Evolutionary conservation across 2,888 invertebrate genomes (phyloP).

Genomic region (Palloptera scutellata): DNA sequence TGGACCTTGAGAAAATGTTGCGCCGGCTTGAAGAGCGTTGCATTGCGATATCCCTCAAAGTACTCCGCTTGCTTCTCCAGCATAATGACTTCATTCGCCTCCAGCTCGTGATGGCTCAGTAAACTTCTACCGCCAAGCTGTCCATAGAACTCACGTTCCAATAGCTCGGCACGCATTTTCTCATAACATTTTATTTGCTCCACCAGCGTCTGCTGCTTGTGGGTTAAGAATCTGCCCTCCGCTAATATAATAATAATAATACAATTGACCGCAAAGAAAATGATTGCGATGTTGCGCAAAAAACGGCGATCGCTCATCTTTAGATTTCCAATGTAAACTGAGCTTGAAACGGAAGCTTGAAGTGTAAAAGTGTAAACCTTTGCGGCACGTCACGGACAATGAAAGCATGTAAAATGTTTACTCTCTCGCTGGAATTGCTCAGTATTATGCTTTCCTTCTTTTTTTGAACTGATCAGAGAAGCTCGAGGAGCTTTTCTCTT

Average conservation of each 20-base stretch:
- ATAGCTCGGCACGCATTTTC: conserved; percentile 14
- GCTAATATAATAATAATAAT: conserved; percentile 7
- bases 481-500: no score
- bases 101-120: conserved; percentile 66
- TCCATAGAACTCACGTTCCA: conserved; percentile 9
- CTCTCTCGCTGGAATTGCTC: no score
- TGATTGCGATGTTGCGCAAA: conserved; percentile 4
- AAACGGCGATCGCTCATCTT: conserved; percentile 10
- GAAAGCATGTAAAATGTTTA: no score
- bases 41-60: conserved; percentile 66
- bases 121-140: conserved; percentile 15
- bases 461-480: no score
- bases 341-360: no score
- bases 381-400: no score
- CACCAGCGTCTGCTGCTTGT: neutral
- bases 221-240: neutral
- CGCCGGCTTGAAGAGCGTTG: conserved; percentile 69
- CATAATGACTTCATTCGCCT: conserved; percentile 70
- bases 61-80: conserved; percentile 67
- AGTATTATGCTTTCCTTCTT: no score
- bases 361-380: no score
- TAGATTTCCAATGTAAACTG: neutral
- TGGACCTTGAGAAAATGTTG: conserved; percentile 73
- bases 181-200: conserved; percentile 17
- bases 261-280: conserved; percentile 11